Conservation (phyloP, 2,888 invertebrate genomes). For the Euplexia lucipara region DNA sequence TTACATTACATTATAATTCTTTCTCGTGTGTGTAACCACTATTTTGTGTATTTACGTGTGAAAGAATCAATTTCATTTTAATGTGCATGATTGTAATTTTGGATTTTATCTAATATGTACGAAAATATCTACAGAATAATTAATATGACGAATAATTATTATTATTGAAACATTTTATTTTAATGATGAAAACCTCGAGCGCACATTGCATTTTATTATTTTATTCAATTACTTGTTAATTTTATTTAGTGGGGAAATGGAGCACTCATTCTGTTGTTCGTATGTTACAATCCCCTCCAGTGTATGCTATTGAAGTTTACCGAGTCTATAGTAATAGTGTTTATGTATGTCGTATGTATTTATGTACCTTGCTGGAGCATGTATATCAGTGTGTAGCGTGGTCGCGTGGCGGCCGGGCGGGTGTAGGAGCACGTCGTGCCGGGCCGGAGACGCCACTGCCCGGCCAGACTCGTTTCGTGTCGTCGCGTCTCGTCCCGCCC, state of each 20-base stretch:
- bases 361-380: conserved; percentile 69
- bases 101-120: conserved; percentile 62
- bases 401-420: conserved; percentile 62
- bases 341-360: conserved; percentile 75
- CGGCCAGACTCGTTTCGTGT: conserved; percentile 54
- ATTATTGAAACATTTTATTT: conserved; percentile 62
- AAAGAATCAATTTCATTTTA: conserved; percentile 81
- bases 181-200: conserved; percentile 67
- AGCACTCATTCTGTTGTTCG: conserved; percentile 75
- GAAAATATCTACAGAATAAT: conserved; percentile 63
- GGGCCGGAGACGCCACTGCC: conserved; percentile 41
- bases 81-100: conserved; percentile 76
- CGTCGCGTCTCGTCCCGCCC: conserved; percentile 64
- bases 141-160: no score
- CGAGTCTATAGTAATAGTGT: conserved; percentile 78
- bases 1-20: conserved; percentile 81
- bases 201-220: conserved; percentile 73
- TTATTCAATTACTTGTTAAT: conserved; percentile 76
- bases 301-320: conserved; percentile 77
- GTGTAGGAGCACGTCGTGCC: conserved; percentile 43
- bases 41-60: conserved; percentile 86
- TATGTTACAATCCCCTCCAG: conserved; percentile 73
- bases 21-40: conserved; percentile 87
- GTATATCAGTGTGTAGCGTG: conserved; percentile 63
- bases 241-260: conserved; percentile 75